These are phyloP conservation scores for Erebia epiphron DNA, from an alignment of 2,888 invertebrate species.

Conservation along the genomic window DNA sequence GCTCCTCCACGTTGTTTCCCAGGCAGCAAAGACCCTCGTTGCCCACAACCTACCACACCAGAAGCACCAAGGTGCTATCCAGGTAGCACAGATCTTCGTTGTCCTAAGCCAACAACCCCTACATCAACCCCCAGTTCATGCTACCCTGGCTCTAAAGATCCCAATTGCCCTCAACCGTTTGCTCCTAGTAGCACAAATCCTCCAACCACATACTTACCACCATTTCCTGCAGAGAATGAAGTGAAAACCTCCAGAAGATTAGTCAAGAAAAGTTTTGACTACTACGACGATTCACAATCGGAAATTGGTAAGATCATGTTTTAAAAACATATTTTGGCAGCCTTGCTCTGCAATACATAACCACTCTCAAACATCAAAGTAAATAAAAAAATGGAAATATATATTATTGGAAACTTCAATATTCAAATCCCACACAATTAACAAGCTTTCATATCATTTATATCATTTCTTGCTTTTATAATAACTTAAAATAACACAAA, in stretches of 20 bases:
- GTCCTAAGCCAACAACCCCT: slow-evolving; percentile 52
- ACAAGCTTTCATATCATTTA: too few relatives aligned
- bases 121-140: slow-evolving; percentile 30
- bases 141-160: slow-evolving; percentile 46
- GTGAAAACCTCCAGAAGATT: slow-evolving; percentile 58
- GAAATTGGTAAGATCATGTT: slow-evolving; percentile 57
- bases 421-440: too few relatives aligned
- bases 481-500: too few relatives aligned
- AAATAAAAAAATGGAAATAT: too few relatives aligned
- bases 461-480: too few relatives aligned
- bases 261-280: slow-evolving; percentile 55
- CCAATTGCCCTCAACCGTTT: slow-evolving; percentile 56
- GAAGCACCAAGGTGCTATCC: slow-evolving; percentile 54
- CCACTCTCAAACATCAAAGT: too few relatives aligned
- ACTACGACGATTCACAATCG: slow-evolving; percentile 58
- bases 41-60: slow-evolving; percentile 45
- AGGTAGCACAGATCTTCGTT: slow-evolving; percentile 50
- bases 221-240: slow-evolving; percentile 72
- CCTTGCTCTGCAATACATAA: too few relatives aligned
- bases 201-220: slow-evolving; percentile 75
- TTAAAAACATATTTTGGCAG: neutral
- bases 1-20: slow-evolving; percentile 44
- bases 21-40: slow-evolving; percentile 46
- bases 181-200: slow-evolving; percentile 70
- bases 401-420: too few relatives aligned